Evolutionary conservation across 1,140 invertebrate species (phyloP).

Genomic region (Callitettix versicolor): DNA sequence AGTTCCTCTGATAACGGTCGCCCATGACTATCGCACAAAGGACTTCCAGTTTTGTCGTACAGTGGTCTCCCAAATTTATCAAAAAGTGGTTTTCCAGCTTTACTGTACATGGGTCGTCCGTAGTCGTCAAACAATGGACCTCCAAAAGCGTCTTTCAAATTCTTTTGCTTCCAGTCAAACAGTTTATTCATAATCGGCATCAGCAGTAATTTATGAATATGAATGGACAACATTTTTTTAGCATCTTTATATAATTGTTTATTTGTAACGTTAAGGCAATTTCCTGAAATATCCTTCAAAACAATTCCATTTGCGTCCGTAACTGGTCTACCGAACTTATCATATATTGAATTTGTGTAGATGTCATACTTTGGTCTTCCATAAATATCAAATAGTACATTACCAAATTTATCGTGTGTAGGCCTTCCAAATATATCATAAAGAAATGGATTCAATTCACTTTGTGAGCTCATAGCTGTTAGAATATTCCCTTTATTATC

Average conservation of each 20-base stretch:
- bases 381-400: not conserved
- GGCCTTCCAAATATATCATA: not conserved
- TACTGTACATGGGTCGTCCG: conserved; percentile 12
- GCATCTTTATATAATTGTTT: conserved; percentile 6
- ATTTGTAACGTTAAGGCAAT: not conserved
- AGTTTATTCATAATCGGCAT: not conserved
- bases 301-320: not conserved
- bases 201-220: not conserved
- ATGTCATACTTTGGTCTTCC: conserved; percentile 8
- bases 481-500: conserved; percentile 1
- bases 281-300: not conserved
- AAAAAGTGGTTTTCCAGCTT: conserved; percentile 8
- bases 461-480: not conserved
- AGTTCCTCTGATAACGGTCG: conserved; percentile 3
- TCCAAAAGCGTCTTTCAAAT: conserved; percentile 4
- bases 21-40: conserved; percentile 8
- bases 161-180: not conserved
- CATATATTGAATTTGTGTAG: conserved; percentile 5
- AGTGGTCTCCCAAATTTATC: conserved; percentile 12
- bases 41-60: conserved; percentile 10
- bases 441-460: not conserved
- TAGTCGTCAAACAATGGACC: conserved; percentile 13
- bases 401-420: not conserved
- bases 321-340: not conserved
- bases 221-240: not conserved